Conservation (phyloP, 2,797 vertebrate species). For the Tarsius wallacei region DNA sequence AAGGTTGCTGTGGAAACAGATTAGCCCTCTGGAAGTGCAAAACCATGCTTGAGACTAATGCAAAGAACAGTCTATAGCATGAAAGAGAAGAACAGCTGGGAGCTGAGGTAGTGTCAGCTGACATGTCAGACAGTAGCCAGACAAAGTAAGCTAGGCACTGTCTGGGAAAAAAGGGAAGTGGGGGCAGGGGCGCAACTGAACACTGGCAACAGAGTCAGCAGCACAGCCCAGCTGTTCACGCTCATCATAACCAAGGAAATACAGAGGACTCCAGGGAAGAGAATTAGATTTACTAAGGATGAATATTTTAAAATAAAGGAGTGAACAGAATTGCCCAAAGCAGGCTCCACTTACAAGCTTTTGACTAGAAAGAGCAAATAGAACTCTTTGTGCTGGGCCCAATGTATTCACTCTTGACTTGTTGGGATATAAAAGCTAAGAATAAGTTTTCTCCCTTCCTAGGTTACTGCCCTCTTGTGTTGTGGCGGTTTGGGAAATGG, state of each 20-base stretch:
- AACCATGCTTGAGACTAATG: slow-evolving; percentile 85
- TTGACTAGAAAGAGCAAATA: slow-evolving; percentile 67
- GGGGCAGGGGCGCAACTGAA: slow-evolving; percentile 74
- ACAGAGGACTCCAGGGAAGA: slow-evolving; percentile 79
- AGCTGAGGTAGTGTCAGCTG: slow-evolving; percentile 86
- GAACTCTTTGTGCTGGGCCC: background rate
- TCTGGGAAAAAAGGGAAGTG: slow-evolving; percentile 76
- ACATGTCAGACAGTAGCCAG: slow-evolving; percentile 92
- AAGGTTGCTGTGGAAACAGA: slow-evolving; percentile 91
- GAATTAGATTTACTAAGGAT: slow-evolving; percentile 86
- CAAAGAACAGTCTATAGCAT: slow-evolving; percentile 89
- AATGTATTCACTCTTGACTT: slow-evolving; percentile 6
- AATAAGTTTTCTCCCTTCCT: background rate
- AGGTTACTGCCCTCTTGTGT: background rate
- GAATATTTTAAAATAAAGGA: slow-evolving; percentile 78
- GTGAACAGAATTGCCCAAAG: slow-evolving; percentile 81
- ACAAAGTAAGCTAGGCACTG: slow-evolving; percentile 88
- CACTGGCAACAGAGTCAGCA: slow-evolving; percentile 86
- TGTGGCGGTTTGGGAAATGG: background rate
- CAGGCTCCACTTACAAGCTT: background rate
- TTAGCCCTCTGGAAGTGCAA: slow-evolving; percentile 87
- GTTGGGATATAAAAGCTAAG: slow-evolving; percentile 26
- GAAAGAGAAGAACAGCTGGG: slow-evolving; percentile 92
- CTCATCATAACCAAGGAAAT: slow-evolving; percentile 87
- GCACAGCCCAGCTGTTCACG: slow-evolving; percentile 88